These are phyloP conservation scores for Actenoides hombroni DNA, from an alignment of 2,113 vertebrate genomes.

Conservation along the genomic window DNA sequence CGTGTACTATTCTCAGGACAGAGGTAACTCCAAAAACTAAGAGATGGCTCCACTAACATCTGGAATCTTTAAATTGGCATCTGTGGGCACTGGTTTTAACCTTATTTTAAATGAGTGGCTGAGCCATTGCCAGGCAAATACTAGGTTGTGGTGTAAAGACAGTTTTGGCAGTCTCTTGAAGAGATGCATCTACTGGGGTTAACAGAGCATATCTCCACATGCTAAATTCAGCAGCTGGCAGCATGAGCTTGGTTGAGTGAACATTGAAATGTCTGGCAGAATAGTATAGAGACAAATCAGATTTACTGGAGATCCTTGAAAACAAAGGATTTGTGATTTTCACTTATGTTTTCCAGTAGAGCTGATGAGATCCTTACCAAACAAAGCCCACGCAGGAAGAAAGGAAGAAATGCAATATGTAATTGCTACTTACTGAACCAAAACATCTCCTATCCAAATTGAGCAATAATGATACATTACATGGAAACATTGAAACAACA, in stretches of 20 bases:
- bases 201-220: not conserved
- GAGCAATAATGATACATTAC: not conserved
- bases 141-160: not conserved
- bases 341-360: not conserved
- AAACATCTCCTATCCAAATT: not conserved
- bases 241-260: not conserved
- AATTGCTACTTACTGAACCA: not conserved
- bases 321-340: not conserved
- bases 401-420: not conserved
- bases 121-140: not conserved
- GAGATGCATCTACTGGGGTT: not conserved
- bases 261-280: not conserved
- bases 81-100: not conserved
- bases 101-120: not conserved
- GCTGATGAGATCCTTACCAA: not conserved
- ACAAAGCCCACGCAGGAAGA: not conserved
- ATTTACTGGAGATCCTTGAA: not conserved
- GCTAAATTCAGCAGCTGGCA: not conserved
- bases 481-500: not conserved
- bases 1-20: not conserved
- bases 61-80: not conserved
- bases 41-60: not conserved
- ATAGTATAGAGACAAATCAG: not conserved
- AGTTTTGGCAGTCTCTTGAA: not conserved
- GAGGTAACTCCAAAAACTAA: not conserved